Evolutionary conservation across 53 echinoderm and acorn worm genomes (phyloP), one percentile per base, ranked within the genome.

Genomic region (Stichopus horrens): DNA sequence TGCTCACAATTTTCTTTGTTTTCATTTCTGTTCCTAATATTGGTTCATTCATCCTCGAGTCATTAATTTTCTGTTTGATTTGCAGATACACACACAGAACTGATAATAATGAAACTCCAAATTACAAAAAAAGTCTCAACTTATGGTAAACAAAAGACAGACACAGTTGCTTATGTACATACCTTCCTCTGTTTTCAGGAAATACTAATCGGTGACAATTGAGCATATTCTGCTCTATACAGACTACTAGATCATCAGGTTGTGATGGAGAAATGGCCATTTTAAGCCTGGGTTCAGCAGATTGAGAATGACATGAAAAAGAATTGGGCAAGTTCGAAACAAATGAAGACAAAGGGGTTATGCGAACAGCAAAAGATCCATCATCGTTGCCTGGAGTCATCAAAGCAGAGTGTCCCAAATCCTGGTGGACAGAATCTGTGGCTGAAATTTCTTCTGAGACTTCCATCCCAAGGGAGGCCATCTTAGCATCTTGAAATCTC

Each of bases 181-280:
- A 85, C 85, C 85, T 68, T 59, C 85, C 85, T 52, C 85, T 85
- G 52, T 85, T 85, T 67, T 85, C 63, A 21, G 85, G 85, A 67
- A 85, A 85, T 22, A 85, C 59, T 7, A 68, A 13, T 16, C 85
- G 5, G 65, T 85, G 85, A 66, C 66, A 10, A 7, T 22, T 37
- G 7, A 85, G 85, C 68, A 85, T 19, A 59, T 85, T 60, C 9
- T 58, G 19, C 9, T 85, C 85, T 51, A 85, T 85, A 37, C 85
- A 85, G 5, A 85, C 85, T 9, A 85, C 0, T 52, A 85, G 9
- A 67, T 53, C 67, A 21, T 85, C 85, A 51, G 71, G 68, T 23
- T 66, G 14, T 10, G 8, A 16, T 23, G 85, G 66, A 21, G 68
- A 67, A n/a, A 85, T 85, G 23, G 63, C 21, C 5, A 67, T 67